Conservation (phyloP, 2,888 invertebrate genomes). For the Bombylius major region DNA sequence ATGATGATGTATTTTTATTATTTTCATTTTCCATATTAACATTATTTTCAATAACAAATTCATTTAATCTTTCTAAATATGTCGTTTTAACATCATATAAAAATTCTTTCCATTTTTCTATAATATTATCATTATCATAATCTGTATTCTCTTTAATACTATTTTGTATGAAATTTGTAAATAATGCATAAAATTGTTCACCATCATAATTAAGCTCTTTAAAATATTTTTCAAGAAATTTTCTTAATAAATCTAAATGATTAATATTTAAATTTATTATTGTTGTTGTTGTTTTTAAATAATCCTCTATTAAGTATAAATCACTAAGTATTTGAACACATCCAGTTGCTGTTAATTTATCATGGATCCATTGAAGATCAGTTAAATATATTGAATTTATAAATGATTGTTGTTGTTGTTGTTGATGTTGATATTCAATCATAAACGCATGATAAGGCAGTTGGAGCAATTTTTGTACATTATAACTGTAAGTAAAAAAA, state of each 20-base stretch:
- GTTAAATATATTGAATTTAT: slow-evolving; percentile 58
- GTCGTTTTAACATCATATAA: slow-evolving; percentile 37
- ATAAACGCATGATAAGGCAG: slow-evolving; percentile 64
- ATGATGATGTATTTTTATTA: slow-evolving; percentile 8
- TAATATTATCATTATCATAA: slow-evolving; percentile 26
- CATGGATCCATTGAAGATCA: slow-evolving; percentile 64
- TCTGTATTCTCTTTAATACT: slow-evolving; percentile 22
- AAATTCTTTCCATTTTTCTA: slow-evolving; percentile 29
- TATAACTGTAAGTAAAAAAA: slow-evolving; percentile 46
- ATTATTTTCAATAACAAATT: slow-evolving; percentile 36
- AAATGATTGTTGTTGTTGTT: slow-evolving; percentile 35
- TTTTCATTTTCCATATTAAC: slow-evolving; percentile 23
- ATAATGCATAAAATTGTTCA: slow-evolving; percentile 65
- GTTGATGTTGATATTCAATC: slow-evolving; percentile 18
- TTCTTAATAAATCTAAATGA: slow-evolving; percentile 37
- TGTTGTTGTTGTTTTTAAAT: slow-evolving; percentile 23
- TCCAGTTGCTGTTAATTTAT: slow-evolving; percentile 66
- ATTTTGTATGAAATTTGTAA: slow-evolving; percentile 40
- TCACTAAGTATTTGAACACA: slow-evolving; percentile 67
- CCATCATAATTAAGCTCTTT: slow-evolving; percentile 68
- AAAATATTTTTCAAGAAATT: slow-evolving; percentile 57
- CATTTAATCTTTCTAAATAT: slow-evolving; percentile 30
- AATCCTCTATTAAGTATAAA: slow-evolving; percentile 41
- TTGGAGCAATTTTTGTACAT: slow-evolving; percentile 68
- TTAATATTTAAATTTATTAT: slow-evolving; percentile 30